Evolutionary conservation across 1,140 invertebrate genomes (phyloP), one percentile per base, ranked within the genome.

Genomic region (Pogonomyrmex barbatus): DNA sequence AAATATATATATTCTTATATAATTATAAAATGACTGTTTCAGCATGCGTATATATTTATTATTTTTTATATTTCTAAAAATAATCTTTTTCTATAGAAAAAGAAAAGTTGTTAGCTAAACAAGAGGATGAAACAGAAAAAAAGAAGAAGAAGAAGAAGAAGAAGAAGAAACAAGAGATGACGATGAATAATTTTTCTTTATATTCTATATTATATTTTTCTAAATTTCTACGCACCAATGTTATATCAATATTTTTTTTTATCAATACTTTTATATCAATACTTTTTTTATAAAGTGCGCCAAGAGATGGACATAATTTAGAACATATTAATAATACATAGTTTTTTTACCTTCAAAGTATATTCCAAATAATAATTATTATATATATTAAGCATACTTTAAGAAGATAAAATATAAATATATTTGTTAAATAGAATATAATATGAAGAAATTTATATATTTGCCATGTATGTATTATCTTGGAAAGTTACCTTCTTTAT

Each of bases 101-200:
- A 14, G 67, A 71, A 58, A 62, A 86, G 50, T 56, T 52, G 2
- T 47, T 12, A 2, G 33, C 12, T 4, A 71, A 60, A n/a, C n/a
- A 36, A 5, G 71, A 87, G 2, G 87, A 24, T 0, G 24, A 24
- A 24, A 24, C 24, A 24, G 24, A 81, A 5, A 63, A 5, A 63
- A 86, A n/a, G 88, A 87, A 39, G 88, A 54, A 9, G 70, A 36
- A 2, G 33, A 50, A 3, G 60, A 73, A 2, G 58, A 78, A 14
- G 42, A 63, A 12, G 30, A 78, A 6, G 88, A 85, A 24, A 30
- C 65, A 24, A 24, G 24, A 24, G 73, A 88, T 5, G 62, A 76
- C 9, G 73, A 87, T 0, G 65, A 88, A 86, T 68, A 70, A 88
- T 6, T n/a, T n/a, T n/a, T 5, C 30, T 54, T 14, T 42, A 14